A percentile compares a stretch with the other conserved stretches of the same genome.
These are phyloP conservation scores for Argyra leucocephala DNA, from an alignment of 2,888 invertebrate species.

Conservation along the genomic window DNA sequence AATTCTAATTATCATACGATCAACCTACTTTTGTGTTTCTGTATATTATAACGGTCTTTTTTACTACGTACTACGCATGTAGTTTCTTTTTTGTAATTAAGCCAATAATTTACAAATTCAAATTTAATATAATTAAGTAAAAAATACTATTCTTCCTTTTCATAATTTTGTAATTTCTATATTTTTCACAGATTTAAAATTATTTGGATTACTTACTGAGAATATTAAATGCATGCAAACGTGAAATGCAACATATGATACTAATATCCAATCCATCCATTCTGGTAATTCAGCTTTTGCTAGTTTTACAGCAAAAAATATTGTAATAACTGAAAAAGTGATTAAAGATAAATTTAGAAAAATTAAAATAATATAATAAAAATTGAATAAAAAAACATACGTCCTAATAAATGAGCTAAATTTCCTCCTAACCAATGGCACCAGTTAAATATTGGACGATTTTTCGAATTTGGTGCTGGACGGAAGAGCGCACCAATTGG, in stretches of 20 bases:
- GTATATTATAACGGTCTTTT: no score
- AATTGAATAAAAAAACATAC: slow-evolving; percentile 52
- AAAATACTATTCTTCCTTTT: no score
- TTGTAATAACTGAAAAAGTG: slow-evolving; percentile 67
- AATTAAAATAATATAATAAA: slow-evolving; percentile 7
- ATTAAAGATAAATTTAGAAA: slow-evolving; percentile 8
- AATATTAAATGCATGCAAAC: slow-evolving; percentile 76
- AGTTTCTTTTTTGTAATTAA: no score
- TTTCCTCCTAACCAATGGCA: slow-evolving; percentile 83
- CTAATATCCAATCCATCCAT: slow-evolving; percentile 81
- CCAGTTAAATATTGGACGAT: slow-evolving; percentile 82
- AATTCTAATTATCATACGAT: no score
- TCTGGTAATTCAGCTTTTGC: slow-evolving; percentile 76
- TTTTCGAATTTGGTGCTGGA: slow-evolving; percentile 72
- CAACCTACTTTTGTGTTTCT: no score
- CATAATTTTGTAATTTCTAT: no score
- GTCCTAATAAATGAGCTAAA: slow-evolving; percentile 73
- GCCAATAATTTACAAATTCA: no score
- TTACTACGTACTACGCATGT: no score
- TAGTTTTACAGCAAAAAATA: slow-evolving; percentile 83
- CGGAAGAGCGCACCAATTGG: slow-evolving; percentile 80
- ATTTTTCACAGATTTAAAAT: no score
- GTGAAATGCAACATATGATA: slow-evolving; percentile 82
- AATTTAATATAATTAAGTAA: no score
- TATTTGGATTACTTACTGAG: slow-evolving; percentile 51